These are phyloP conservation scores for Epinotia bilunana DNA, from an alignment of 2,888 invertebrate species.

Conservation along the genomic window DNA sequence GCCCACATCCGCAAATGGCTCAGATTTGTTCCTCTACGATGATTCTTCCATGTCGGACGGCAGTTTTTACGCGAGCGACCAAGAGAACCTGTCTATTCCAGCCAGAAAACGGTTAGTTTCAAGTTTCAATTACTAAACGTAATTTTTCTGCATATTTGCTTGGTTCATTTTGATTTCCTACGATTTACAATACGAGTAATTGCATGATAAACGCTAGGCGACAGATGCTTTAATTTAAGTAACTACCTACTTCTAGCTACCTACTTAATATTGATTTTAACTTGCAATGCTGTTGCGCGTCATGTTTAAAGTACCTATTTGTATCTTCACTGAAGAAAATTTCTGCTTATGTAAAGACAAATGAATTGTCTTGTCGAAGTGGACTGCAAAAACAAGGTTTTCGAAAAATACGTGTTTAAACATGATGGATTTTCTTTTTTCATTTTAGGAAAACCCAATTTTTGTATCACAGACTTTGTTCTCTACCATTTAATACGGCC, in stretches of 20 bases:
- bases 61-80: constrained; percentile 91
- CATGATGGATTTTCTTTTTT: too few species aligned
- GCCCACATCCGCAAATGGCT: constrained; percentile 83
- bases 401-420: too few species aligned
- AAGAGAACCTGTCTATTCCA: constrained; percentile 89
- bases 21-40: constrained; percentile 89
- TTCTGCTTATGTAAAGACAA: too few species aligned
- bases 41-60: constrained; percentile 86
- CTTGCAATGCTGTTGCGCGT: constrained; percentile 11
- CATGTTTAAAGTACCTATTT: background rate
- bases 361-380: too few species aligned
- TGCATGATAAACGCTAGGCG: constrained; percentile 5
- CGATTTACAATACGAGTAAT: too few species aligned
- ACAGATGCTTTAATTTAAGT: too few species aligned
- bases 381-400: too few species aligned
- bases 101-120: constrained; percentile 85
- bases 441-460: too few species aligned
- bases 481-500: too few species aligned
- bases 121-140: too few species aligned
- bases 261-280: background rate
- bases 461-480: too few species aligned
- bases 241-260: too few species aligned
- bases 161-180: background rate
- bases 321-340: background rate
- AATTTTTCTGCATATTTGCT: background rate